These are phyloP conservation scores for Lampris incognitus DNA, from an alignment of 2,113 vertebrate genomes.

Conservation along the genomic window DNA sequence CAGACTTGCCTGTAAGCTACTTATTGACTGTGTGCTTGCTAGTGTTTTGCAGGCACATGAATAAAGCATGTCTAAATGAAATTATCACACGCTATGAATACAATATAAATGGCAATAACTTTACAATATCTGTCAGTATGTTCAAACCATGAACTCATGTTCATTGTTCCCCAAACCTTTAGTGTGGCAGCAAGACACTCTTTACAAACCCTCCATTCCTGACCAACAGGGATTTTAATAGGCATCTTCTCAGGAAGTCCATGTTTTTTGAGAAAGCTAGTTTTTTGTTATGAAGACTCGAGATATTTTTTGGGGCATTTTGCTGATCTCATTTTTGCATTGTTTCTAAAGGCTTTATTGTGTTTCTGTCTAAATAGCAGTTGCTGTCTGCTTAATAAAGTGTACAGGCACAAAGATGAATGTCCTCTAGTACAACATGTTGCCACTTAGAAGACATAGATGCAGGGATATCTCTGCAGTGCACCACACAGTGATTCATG, in stretches of 20 bases:
- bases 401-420: constrained; percentile 18
- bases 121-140: not conserved
- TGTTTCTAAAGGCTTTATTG: not conserved
- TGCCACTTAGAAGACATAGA: constrained; percentile 30
- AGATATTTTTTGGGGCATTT: not conserved
- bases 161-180: not conserved
- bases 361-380: not conserved
- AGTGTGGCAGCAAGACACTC: not conserved
- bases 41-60: constrained; percentile 39
- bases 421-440: constrained; percentile 11
- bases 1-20: constrained; percentile 38
- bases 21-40: constrained; percentile 18
- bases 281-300: not conserved
- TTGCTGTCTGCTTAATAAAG: constrained; percentile 21
- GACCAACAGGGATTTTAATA: not conserved
- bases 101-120: not conserved
- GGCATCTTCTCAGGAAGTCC: too few species aligned
- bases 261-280: not conserved
- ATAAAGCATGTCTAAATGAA: constrained; percentile 27
- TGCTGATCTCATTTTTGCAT: not conserved
- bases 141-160: not conserved
- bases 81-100: constrained; percentile 11
- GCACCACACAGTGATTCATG: constrained; percentile 12
- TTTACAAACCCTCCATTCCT: not conserved
- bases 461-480: not conserved